phyloP scores from a whole-genome alignment of 1,140 invertebrate species.

The Habropoda laboriosa region DNA sequence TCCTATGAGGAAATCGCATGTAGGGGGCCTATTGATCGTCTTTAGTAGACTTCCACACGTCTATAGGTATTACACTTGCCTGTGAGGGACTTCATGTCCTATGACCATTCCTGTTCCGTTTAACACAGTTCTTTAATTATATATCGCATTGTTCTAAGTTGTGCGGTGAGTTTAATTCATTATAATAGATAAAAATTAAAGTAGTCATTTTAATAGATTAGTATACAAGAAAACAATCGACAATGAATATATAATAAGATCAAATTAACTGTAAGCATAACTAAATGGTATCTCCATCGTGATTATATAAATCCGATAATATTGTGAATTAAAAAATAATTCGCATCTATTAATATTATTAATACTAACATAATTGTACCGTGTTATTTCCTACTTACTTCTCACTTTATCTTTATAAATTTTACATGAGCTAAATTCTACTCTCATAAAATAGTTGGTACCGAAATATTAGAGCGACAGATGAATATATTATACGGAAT shows the following conservation, averaged over 20 bases:
- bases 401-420: background rate
- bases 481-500: background rate
- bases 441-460: background rate
- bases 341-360: background rate
- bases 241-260: background rate
- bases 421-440: background rate
- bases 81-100: slow-evolving; percentile 7
- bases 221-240: background rate
- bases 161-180: slow-evolving; percentile 38
- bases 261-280: background rate
- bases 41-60: background rate
- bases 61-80: background rate
- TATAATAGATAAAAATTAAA: slow-evolving; percentile 16
- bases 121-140: slow-evolving; percentile 8
- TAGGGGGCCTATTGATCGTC: slow-evolving; percentile 43
- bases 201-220: background rate
- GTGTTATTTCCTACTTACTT: background rate
- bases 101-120: background rate
- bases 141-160: slow-evolving; percentile 22
- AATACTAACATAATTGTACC: background rate
- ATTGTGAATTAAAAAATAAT: slow-evolving; percentile 26
- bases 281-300: slow-evolving; percentile 1
- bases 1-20: background rate
- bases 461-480: background rate
- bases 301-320: slow-evolving; percentile 59